Conservation (phyloP, 1,140 invertebrate genomes). For the Macrobrachium nipponense region DNA sequence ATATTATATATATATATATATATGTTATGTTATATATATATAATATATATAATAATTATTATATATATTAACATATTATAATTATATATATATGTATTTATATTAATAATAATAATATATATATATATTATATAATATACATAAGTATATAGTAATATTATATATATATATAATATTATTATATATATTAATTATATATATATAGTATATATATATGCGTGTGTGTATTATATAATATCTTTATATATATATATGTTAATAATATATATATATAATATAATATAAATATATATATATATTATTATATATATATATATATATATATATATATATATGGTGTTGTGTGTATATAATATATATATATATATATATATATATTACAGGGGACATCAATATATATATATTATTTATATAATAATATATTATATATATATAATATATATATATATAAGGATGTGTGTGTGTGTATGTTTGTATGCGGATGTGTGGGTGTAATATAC, state of each 20-base stretch:
- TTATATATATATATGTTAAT: too few species aligned
- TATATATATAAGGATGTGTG: conserved; percentile 7
- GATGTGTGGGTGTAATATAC: neutral
- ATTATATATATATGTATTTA: conserved; percentile 7
- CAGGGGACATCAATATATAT: conserved; percentile 1
- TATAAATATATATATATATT: too few species aligned
- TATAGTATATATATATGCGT: too few species aligned
- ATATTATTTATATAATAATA: conserved; percentile 19
- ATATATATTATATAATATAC: conserved; percentile 1
- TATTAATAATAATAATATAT: conserved; percentile 7
- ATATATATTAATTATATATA: conserved; percentile 11
- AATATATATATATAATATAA: too few species aligned
- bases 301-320: too few species aligned
- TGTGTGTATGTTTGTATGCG: conserved; percentile 7
- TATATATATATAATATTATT: neutral
- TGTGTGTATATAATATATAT: conserved; percentile 3
- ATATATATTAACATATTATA: conserved; percentile 22
- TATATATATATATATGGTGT: conserved; percentile 23
- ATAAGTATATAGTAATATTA: neutral
- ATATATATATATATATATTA: conserved; percentile 6
- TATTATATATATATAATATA: conserved; percentile 23
- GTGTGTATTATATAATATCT: too few species aligned
- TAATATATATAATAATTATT: conserved; percentile 15
- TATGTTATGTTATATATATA: too few species aligned
- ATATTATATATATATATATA: too few species aligned